phyloP scores from a whole-genome alignment of 2,888 invertebrate species.

The Amblyjoppa fuscipennis region DNA sequence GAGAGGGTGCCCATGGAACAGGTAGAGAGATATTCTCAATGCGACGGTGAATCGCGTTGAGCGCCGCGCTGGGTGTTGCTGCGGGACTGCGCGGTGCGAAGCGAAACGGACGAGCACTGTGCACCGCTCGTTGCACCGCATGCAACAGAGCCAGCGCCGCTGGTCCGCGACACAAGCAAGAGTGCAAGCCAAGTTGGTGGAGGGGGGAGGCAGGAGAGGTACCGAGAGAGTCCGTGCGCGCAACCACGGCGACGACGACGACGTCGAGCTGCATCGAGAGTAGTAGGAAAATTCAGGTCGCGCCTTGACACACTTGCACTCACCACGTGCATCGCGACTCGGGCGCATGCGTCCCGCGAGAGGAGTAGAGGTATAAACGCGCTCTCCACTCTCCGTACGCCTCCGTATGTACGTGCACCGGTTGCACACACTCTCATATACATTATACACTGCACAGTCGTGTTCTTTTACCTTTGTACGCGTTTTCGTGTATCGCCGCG shows the following conservation, averaged over 20 bases:
- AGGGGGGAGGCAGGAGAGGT: slow-evolving; percentile 27
- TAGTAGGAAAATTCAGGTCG: slow-evolving; percentile 85
- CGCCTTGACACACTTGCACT: slow-evolving; percentile 85
- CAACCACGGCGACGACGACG: slow-evolving; percentile 58
- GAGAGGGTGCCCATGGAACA: not conserved
- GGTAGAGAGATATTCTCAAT: slow-evolving; percentile 16
- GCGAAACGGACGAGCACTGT: slow-evolving; percentile 18
- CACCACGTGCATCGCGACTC: slow-evolving; percentile 83
- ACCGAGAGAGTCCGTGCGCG: slow-evolving; percentile 36
- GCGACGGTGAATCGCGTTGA: slow-evolving; percentile 7
- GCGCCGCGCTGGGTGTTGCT: slow-evolving; percentile 8
- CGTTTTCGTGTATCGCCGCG: slow-evolving; percentile 6
- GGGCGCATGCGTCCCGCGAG: slow-evolving; percentile 77
- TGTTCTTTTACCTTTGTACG: slow-evolving; percentile 42
- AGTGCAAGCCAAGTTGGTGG: slow-evolving; percentile 64
- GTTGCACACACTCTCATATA: slow-evolving; percentile 24
- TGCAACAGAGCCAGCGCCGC: slow-evolving; percentile 51
- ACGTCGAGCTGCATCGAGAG: slow-evolving; percentile 69
- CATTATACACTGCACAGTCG: not conserved
- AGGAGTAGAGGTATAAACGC: slow-evolving; percentile 28
- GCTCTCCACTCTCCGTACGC: slow-evolving; percentile 5
- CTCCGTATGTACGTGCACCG: slow-evolving; percentile 19
- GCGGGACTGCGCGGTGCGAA: slow-evolving; percentile 1
- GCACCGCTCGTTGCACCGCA: slow-evolving; percentile 46
- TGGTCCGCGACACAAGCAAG: slow-evolving; percentile 61